Percentiles rank a stretch among this genome's conserved stretches.
phyloP scores from a whole-genome alignment of 1,140 invertebrate species.

The Leucophenga varia region DNA sequence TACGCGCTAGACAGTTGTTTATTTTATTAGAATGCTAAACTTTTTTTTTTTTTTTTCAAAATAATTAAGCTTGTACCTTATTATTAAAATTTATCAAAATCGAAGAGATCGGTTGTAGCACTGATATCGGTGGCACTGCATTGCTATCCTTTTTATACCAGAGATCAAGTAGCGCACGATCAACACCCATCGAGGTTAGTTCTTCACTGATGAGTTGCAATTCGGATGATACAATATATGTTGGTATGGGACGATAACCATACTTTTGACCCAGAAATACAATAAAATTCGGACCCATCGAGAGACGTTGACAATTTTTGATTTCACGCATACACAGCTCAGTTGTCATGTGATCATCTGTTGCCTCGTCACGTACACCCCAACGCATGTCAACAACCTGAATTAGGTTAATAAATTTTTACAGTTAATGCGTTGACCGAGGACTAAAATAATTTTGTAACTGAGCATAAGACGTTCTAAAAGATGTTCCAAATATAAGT shows the following conservation, averaged over 20 bases:
- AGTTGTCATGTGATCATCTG: slow-evolving; percentile 98
- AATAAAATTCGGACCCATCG: slow-evolving; percentile 98
- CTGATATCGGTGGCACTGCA: slow-evolving; percentile 88
- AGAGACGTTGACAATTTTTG: slow-evolving; percentile 93
- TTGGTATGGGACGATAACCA: slow-evolving; percentile 95
- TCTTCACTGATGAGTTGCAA: slow-evolving; percentile 74
- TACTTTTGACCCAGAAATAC: slow-evolving; percentile 98
- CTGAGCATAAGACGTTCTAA: no score
- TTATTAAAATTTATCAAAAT: slow-evolving; percentile 98
- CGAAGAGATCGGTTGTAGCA: slow-evolving; percentile 95
- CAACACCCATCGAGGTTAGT: slow-evolving; percentile 68
- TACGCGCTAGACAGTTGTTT: slow-evolving; percentile 66
- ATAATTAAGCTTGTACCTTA: slow-evolving; percentile 67
- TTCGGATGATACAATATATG: slow-evolving; percentile 90
- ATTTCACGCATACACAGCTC: slow-evolving; percentile 98
- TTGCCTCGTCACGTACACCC: slow-evolving; percentile 94
- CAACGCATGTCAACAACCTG: slow-evolving; percentile 98
- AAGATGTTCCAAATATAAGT: no score
- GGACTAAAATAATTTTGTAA: background rate
- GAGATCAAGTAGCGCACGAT: slow-evolving; percentile 81
- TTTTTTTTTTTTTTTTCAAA: slow-evolving; percentile 1
- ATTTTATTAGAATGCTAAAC: background rate
- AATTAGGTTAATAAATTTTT: slow-evolving; percentile 2
- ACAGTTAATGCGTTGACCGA: background rate
- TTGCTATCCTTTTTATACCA: slow-evolving; percentile 98